Evolutionary conservation across 2,888 invertebrate species (phyloP).

Genomic region (Aleiodes leptofemur): DNA sequence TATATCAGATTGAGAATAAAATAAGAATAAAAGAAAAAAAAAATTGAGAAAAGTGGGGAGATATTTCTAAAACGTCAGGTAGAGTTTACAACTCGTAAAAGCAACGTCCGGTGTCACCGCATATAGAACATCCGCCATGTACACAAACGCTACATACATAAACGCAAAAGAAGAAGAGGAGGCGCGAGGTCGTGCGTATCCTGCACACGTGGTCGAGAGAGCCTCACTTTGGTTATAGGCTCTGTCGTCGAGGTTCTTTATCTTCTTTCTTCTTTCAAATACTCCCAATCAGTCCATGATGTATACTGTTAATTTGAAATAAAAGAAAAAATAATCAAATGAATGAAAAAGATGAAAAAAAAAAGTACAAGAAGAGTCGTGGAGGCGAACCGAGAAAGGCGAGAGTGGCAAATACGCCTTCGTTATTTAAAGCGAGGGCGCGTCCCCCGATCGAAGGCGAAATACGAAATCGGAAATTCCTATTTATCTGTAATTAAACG

Average conservation of each 20-base stretch:
- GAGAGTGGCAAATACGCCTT: constrained; percentile 52
- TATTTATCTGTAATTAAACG: constrained; percentile 32
- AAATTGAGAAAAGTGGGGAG: neutral
- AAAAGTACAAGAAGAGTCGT: constrained; percentile 31
- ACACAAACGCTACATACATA: constrained; percentile 48
- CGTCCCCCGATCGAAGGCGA: constrained; percentile 39
- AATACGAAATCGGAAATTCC: constrained; percentile 42
- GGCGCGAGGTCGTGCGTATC: constrained; percentile 45
- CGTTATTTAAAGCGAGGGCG: constrained; percentile 57
- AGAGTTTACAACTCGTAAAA: constrained; percentile 28
- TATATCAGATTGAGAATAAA: constrained; percentile 3
- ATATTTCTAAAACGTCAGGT: constrained; percentile 12
- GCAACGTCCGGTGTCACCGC: constrained; percentile 68
- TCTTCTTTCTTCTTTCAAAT: constrained; percentile 20
- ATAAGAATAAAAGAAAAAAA: neutral
- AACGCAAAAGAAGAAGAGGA: constrained; percentile 42
- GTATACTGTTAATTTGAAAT: constrained; percentile 12
- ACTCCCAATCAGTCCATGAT: constrained; percentile 6
- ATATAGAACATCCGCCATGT: constrained; percentile 70
- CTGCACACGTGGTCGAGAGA: constrained; percentile 52
- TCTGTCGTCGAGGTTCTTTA: constrained; percentile 14
- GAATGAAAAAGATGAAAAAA: constrained; percentile 35
- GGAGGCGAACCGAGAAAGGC: constrained; percentile 52
- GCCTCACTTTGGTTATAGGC: constrained; percentile 4
- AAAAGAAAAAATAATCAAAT: neutral